Evolutionary conservation across 2,113 vertebrate genomes (phyloP).

Genomic region (Chloroceryle aenea): DNA sequence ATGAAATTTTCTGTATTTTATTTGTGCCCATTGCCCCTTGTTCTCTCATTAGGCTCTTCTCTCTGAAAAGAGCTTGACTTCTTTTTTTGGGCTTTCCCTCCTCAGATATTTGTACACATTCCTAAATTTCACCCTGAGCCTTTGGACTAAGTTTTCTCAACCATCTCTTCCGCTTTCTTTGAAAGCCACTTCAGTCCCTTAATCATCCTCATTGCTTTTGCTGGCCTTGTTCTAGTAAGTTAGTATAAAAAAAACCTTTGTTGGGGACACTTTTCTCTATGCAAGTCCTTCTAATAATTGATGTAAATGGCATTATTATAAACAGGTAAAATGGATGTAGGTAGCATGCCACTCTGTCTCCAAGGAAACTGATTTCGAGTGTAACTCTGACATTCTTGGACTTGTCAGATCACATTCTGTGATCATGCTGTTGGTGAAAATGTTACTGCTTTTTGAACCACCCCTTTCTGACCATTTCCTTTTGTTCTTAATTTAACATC

Average conservation of each 20-base stretch:
- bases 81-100: background rate
- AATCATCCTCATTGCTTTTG: background rate
- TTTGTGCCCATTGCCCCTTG: background rate
- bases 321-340: background rate
- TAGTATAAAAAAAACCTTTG: background rate
- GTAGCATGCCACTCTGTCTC: background rate
- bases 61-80: background rate
- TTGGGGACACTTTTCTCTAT: background rate
- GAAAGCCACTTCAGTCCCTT: background rate
- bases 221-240: background rate
- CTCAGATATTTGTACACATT: background rate
- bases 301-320: background rate
- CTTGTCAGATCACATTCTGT: background rate
- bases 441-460: background rate
- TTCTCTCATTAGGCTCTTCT: background rate
- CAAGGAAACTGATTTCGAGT: background rate
- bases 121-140: background rate
- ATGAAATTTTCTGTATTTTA: background rate
- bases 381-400: background rate
- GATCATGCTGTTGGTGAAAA: background rate
- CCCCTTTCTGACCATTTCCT: background rate
- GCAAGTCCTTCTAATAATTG: background rate
- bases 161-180: background rate
- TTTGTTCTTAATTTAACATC: background rate
- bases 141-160: background rate